Evolutionary conservation across 2,113 vertebrate species (phyloP), one percentile per base, ranked within the genome.

Genomic region (Bubalus kerabau): DNA sequence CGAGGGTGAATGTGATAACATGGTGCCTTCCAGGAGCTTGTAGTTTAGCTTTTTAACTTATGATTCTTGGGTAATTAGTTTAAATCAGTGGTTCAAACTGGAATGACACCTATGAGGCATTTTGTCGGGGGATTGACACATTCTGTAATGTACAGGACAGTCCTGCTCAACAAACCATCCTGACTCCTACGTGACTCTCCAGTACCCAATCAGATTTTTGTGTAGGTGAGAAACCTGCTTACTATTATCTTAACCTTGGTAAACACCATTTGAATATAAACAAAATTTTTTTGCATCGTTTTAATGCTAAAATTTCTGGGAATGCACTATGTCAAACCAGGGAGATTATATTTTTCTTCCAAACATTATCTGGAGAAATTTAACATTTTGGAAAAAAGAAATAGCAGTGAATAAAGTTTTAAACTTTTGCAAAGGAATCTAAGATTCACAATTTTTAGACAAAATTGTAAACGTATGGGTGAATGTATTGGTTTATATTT

Each of bases 291-390:
- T 78, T 13, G 74, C n/a, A 56, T 94, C 43, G 30, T 80, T 95
- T 96, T 91, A 91, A 85, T 92, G 92, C 26, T 83, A 21, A 97
- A 87, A 80, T 90, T 87, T 94, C 80, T 8, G 90, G 90, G 89
- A 97, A 93, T 91, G 86, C 8, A 28, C 76, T 74, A 3, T 67
- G 16, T 82, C 86, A 97, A 96, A 88, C 4, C 24, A 89, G 23
- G 56, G 64, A 85, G 40, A 81, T 81, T 50, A 57, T 74, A 57
- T 62, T 96, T 96, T 91, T 94, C 48, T 96, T 86, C 86, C 76
- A 46, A 95, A 83, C 48, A 50, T 88, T 88, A 92, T 81, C 88
- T 64, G 40, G n/a, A 94, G 48, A 96, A 97, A 85, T 54, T n/a
- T 12, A 96, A 54, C 57, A 81, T 81, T 94, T 94, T 93, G 28